phyloP scores from a whole-genome alignment of 92 coral and sea anemone species.

The Porites rus region DNA sequence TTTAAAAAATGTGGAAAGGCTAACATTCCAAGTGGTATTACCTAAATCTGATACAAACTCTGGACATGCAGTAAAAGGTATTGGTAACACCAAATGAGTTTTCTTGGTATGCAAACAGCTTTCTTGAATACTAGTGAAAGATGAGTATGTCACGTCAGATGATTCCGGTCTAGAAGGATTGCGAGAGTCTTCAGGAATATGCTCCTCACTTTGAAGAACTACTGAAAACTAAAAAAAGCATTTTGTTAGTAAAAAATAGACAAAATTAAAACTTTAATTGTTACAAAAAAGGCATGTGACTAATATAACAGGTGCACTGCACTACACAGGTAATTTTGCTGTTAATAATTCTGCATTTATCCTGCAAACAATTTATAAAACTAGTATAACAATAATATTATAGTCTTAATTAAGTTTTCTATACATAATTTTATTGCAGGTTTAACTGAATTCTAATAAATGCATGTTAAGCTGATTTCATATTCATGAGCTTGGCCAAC shows the following conservation, averaged over 20 bases:
- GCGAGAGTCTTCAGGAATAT: conserved; percentile 84
- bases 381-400: no score
- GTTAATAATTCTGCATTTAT: no score
- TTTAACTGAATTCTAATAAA: no score
- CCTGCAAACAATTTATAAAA: no score
- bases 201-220: conserved; percentile 93
- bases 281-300: no score
- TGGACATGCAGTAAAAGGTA: conserved; percentile 89
- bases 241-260: neutral
- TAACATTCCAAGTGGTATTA: conserved; percentile 19
- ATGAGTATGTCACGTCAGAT: conserved; percentile 66
- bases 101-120: conserved; percentile 91
- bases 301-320: no score
- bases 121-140: conserved; percentile 89
- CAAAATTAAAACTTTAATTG: neutral
- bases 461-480: no score
- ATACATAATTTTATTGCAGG: no score
- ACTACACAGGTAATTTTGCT: no score
- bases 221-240: conserved; percentile 74
- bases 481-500: no score
- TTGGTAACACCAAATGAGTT: conserved; percentile 91
- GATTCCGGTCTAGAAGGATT: conserved; percentile 59
- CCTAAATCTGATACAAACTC: conserved; percentile 95
- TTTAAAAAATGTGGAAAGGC: neutral
- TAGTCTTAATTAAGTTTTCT: no score